Evolutionary conservation across 2,113 vertebrate species (phyloP), one percentile per base, ranked within the genome.

Genomic region (Struthidea cinerea): DNA sequence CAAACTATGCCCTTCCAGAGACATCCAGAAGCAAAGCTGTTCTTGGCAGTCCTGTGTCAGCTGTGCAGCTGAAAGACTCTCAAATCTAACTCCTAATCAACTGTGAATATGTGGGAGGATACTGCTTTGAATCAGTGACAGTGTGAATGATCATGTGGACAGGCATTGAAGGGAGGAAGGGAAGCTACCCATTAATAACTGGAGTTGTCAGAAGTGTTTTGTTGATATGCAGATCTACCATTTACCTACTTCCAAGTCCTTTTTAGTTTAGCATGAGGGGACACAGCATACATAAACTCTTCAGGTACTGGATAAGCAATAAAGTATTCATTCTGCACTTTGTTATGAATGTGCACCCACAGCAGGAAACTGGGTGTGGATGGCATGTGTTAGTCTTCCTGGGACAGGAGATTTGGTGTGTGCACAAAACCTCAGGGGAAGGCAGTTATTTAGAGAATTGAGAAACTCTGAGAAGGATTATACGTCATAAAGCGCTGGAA

Each of bases 41-140:
- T 94, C 67, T 71, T 88, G 88, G 57, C 6, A 0, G 53, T 41
- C 64, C 50, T 37, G 37, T 68, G 56, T 68, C 76, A 60, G 27
- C 75, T 64, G 52, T 76, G 59, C 70, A 90, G 70, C 91, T 90
- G 86, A 83, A 92, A 88, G 30, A 64, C 32, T 77, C 74, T 65
- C 53, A 39, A 16, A 64, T 64, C 70, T 80, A 77, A 57, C 63
- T 84, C 80, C 55, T 94, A 53, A 92, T 86, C 68, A 70, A 1
- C 89, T 89, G 68, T 91, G 91, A 91, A 80, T 80, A 32, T 28
- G 80, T 90, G 83, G 91, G 89, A 95, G 71, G 71, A 52, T 76
- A 19, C 55, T 37, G 55, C 94, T 80, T 86, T 81, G 86, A 77
- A 61, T 94, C 75, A 41, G 71, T 61, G 71, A 32, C 80, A 53